Conservation (phyloP, 2,797 vertebrate species). For the Enteromius unitaeniatus region DNA sequence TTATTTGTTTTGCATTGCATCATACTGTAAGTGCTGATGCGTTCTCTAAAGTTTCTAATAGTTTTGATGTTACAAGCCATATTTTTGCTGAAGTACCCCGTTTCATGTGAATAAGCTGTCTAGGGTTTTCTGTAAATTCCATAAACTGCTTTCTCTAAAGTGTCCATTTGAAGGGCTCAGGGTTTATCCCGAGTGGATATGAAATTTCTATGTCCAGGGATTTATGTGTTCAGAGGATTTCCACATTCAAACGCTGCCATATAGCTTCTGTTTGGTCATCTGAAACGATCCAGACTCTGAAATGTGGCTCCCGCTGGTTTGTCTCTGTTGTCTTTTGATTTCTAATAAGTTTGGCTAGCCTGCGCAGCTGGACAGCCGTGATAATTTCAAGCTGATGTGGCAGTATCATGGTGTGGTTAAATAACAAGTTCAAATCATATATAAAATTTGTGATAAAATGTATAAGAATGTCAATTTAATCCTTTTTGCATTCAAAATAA, state of each 20-base stretch:
- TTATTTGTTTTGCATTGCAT: background rate
- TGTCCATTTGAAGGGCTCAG: conserved; percentile 42
- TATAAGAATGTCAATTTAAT: background rate
- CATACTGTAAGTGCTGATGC: background rate
- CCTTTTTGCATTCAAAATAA: background rate
- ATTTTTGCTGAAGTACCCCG: conserved; percentile 36
- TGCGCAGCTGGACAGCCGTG: conserved; percentile 41
- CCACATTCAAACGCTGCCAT: conserved; percentile 65
- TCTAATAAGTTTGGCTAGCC: conserved; percentile 19
- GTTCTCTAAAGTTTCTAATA: conserved; percentile 20
- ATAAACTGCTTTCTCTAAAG: conserved; percentile 37
- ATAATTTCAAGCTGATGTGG: conserved; percentile 24
- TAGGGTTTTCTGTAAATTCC: conserved; percentile 15
- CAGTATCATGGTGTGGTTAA: background rate
- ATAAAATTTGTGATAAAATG: background rate
- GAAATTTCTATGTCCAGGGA: conserved; percentile 68
- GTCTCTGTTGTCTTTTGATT: conserved; percentile 44
- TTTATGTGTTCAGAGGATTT: conserved; percentile 73
- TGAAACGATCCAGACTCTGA: conserved; percentile 62
- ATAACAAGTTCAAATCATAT: conserved; percentile 1
- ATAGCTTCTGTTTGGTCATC: conserved; percentile 67
- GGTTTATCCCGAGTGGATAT: conserved; percentile 55
- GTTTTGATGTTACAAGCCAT: background rate
- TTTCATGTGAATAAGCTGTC: conserved; percentile 33
- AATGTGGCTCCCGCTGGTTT: conserved; percentile 26